Evolutionary conservation across 2,888 invertebrate species (phyloP), one percentile per base, ranked within the genome.

Genomic region (Panzeria rudis): DNA sequence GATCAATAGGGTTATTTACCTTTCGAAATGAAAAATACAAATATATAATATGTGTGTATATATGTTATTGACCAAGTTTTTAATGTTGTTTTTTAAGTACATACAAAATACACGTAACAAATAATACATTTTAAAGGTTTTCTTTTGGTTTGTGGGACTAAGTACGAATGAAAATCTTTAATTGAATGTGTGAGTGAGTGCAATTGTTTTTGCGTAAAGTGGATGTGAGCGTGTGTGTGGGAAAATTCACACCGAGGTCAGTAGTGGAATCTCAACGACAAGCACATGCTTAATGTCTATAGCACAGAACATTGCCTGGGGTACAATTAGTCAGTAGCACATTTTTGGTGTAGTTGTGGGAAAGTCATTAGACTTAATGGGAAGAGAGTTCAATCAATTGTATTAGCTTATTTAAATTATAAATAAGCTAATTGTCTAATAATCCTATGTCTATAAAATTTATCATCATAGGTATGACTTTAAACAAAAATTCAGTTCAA

Each of bases 11-110:
- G 71, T 83, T 83, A 71, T 71, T 72, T 59, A 77, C 76, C 76
- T 77, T 71, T 76, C 15, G 38, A 6, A 47, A 66, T 52, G 11
- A 6, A 47, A 47, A 7, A 7, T 47, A 17, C 6, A 47, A 47
- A n/a, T 8, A 41, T 15, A 41, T 29, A 50, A n/a, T 20, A 44
- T 68, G 13, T 54, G 4, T 54, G 23, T 52, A 13, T 15, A 17
- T 72, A 66, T 66, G 61, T 25, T 68, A 69, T 78, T 83, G 83
- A 83, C 78, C 73, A 83, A 83, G 52, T 72, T 72, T 68, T 79
- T 54, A 6, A 72, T 66, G 20, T 52, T 81, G 44, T 20, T 68
- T 66, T 35, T 71, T 54, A 59, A 47, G 54, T 61, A 32, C 41
- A 23, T 59, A 9, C 32, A 17, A 17, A n/a, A 47, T 20, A 2